These are phyloP conservation scores for Pilophorus perplexus DNA, from an alignment of 2,888 invertebrate species.

Conservation along the genomic window DNA sequence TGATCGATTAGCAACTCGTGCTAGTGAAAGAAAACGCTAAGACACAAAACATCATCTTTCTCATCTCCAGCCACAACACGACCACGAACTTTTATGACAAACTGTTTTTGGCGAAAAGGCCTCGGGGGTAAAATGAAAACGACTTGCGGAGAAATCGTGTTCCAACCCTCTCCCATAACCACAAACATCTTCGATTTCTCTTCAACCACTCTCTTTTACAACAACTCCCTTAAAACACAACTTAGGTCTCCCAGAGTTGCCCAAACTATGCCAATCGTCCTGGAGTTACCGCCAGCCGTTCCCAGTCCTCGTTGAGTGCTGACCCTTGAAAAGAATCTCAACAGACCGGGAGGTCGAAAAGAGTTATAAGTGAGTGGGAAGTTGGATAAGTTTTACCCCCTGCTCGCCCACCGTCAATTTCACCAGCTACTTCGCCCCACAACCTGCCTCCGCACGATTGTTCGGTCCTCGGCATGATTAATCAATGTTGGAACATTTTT, in stretches of 20 bases:
- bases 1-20: no score
- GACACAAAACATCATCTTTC: no score
- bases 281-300: neutral
- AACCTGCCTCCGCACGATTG: no score
- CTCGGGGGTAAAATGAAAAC: slow-evolving; percentile 12
- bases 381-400: slow-evolving; percentile 6
- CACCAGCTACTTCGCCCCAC: slow-evolving; percentile 2
- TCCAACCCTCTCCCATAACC: no score
- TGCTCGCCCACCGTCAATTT: neutral
- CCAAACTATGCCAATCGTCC: slow-evolving; percentile 13
- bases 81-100: slow-evolving; percentile 16
- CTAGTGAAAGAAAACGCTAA: no score
- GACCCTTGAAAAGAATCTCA: slow-evolving; percentile 12
- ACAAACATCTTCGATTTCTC: slow-evolving; percentile 17
- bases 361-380: slow-evolving; percentile 20
- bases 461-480: slow-evolving; percentile 15
- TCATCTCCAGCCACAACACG: no score
- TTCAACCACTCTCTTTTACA: neutral
- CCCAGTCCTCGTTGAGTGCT: no score
- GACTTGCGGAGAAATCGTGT: slow-evolving; percentile 5
- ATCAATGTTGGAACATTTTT: slow-evolving; percentile 22
- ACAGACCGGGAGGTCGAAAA: slow-evolving; percentile 7
- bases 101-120: neutral
- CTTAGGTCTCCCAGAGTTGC: neutral
- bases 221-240: neutral